Base-by-base conservation (phyloP, 1,140 invertebrate genomes). In the Bombus confusus region DNA sequence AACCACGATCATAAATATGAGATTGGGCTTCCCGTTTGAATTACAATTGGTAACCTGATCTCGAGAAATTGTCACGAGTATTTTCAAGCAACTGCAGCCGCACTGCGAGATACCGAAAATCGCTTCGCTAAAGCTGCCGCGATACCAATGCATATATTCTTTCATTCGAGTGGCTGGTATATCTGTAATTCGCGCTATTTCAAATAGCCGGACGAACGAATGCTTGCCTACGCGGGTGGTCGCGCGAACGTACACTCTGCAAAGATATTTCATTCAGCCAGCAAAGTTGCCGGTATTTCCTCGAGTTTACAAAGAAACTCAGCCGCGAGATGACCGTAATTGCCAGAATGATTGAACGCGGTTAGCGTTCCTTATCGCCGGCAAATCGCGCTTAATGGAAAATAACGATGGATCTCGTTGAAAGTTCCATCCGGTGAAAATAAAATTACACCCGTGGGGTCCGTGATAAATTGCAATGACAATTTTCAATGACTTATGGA, bases 401-500 rank as follows among this genome's bases (percentile, higher is more conserved):
- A 83, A 68, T 83, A 78, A 78, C 75, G 82, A 69, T 25, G 62
- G 64, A 83, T 83, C 81, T 73, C 47, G 79, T 74, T 73, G 47
- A 39, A 73, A 82, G 71, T 73, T 52, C 34, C 47, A 39, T 39
- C 47, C 15, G 41, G 18, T 41, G 82, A 68, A 83, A 85, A 76
- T 76, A 72, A 88, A 72, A 88, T 88, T 86, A 74, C 74, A 68
- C 37, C 64, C 47, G 57, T n/a, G 66, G 31, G 52, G 34, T 12
- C n/a, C 66, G 75, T 68, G 73, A 86, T 81, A 41, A 88, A 88
- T 79, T 78, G 80, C 73, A 43, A 84, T 73, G 73, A 81, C 87
- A 86, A 88, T 89, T 88, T 86, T 86, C 77, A 74, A 83, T 86
- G 85, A 87, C 88, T 90, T 89, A 90, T 80, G 82, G 68, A 62